Percentiles rank a stretch among this genome's conserved stretches.
Evolutionary conservation across 53 echinoderm and acorn worm genomes (phyloP).

Genomic region (Zoroaster sp.): DNA sequence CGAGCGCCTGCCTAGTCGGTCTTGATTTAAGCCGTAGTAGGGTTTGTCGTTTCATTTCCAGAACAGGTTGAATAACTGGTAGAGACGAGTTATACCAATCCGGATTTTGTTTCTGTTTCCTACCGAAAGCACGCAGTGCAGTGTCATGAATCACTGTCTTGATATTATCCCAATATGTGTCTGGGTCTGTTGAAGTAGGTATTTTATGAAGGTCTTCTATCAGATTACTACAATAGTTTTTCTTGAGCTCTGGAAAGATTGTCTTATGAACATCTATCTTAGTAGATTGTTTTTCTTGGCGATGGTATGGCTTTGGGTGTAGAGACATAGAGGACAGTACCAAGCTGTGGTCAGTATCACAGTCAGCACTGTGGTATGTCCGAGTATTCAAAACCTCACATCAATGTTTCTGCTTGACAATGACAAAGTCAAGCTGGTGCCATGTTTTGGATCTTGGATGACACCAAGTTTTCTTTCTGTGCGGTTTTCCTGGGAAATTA

Average conservation of each 20-base stretch:
- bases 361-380: background rate
- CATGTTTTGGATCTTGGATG: constrained; percentile 42
- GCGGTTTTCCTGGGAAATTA: background rate
- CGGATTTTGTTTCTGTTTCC: background rate
- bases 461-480: constrained; percentile 21
- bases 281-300: background rate
- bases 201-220: background rate
- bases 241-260: background rate
- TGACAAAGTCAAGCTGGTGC: constrained; percentile 41
- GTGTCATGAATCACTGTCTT: background rate
- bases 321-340: constrained; percentile 6
- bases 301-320: constrained; percentile 34
- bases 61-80: background rate
- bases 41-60: background rate
- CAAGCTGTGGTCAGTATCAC: constrained; percentile 17
- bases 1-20: background rate
- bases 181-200: background rate
- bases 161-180: background rate
- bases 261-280: background rate
- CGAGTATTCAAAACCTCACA: too few relatives aligned
- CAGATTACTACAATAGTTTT: background rate
- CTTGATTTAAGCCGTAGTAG: background rate
- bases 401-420: constrained; percentile 1
- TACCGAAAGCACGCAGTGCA: background rate
- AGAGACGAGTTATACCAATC: background rate